Base-by-base conservation (phyloP, 2,113 vertebrate species). In the Indicator indicator region DNA sequence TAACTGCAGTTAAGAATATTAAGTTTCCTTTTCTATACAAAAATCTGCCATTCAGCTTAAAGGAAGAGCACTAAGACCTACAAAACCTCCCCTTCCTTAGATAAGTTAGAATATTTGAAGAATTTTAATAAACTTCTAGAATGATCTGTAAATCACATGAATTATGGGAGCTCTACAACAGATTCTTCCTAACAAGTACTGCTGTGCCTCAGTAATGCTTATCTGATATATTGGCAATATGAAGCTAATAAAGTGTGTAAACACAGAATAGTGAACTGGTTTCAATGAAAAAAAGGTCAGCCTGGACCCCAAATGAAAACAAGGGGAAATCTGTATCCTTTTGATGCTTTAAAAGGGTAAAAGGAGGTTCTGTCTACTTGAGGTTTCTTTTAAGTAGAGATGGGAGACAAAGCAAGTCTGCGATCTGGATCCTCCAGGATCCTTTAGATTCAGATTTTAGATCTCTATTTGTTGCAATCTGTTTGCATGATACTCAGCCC, bases 31-130 rank as follows among this genome's bases (percentile, higher is more conserved):
- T 91, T 42, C 55, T 74, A 74, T 60, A 76, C 33, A 46, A 80
- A 96, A 96, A 86, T 88, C 82, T 94, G 71, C 72, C 40, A 81
- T 86, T 92, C 59, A 33, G 13, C 87, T 95, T 86, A 94, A 97
- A 89, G 65, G 42, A 93, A 72, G 30, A 92, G 56, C 13, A 72
- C 11, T 75, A 38, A 88, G 67, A 90, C 52, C 79, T 67, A 59
- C 5, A 91, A 85, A 59, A 55, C 19, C 12, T 48, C 18, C 16
- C 16, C 59, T 89, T 97, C 79, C 65, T 79, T 60, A 75, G 58
- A 62, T 81, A 94, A 33, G 17, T 94, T 71, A 92, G 83, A 96
- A 93, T 76, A 95, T 74, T 86, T 96, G 76, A 40, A 83, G 85
- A 75, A 48, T 63, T 83, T 86, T 89, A 92, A 83, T 76, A 90